Evolutionary conservation across 92 coral and sea anemone species (phyloP).

Genomic region (Pocillopora meandrina): DNA sequence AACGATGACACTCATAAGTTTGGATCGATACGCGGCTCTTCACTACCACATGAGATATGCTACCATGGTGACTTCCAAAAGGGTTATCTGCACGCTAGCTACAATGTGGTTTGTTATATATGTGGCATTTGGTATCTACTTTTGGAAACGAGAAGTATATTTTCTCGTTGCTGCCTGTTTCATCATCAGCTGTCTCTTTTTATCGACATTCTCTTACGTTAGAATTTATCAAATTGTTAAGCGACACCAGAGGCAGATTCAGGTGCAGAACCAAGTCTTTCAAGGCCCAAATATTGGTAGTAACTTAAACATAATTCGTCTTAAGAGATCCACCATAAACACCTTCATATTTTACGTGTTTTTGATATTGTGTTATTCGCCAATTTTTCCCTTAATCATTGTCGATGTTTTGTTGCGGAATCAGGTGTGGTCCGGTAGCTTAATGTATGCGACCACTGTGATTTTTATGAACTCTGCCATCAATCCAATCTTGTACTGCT

Average conservation of each 20-base stretch:
- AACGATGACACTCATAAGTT: not conserved
- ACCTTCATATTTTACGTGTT: slow-evolving; percentile 3
- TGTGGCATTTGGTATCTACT: not conserved
- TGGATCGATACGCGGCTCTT: slow-evolving; percentile 21
- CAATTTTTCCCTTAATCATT: not conserved
- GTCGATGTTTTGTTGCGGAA: no score
- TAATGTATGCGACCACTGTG: not conserved
- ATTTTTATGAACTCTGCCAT: slow-evolving; percentile 1
- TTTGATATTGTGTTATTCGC: slow-evolving; percentile 9
- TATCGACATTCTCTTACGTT: not conserved
- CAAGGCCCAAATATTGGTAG: not conserved
- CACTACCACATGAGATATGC: slow-evolving; percentile 11
- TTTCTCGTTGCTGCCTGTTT: not conserved
- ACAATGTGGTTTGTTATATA: not conserved
- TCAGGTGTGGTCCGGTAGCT: no score
- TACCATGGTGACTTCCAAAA: not conserved
- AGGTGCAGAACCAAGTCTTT: not conserved
- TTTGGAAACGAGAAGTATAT: not conserved
- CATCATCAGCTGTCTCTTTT: not conserved
- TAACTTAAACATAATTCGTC: not conserved
- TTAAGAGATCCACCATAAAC: not conserved
- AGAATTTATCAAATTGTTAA: not conserved
- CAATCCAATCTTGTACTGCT: slow-evolving; percentile 11
- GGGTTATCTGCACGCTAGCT: not conserved
- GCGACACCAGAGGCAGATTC: not conserved